Conservation (phyloP, 2,113 vertebrate genomes). For the Cercopithecus mona region DNA sequence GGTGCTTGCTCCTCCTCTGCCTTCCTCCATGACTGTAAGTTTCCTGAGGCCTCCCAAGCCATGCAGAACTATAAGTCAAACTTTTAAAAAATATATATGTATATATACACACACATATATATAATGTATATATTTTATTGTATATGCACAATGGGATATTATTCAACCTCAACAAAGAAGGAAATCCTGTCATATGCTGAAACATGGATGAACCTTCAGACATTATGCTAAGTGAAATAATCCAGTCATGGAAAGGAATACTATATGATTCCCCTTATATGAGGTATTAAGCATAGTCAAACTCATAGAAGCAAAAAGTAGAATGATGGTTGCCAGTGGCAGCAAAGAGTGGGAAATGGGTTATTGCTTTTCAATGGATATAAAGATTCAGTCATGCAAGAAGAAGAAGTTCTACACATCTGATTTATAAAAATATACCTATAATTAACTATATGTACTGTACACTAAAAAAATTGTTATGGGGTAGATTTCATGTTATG, state of each 20-base stretch:
- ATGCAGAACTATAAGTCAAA: no score
- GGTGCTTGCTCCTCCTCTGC: no score
- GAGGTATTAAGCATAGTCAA: no score
- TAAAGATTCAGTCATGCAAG: background rate
- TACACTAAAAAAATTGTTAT: background rate
- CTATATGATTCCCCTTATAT: background rate
- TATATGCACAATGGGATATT: background rate
- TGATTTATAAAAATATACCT: background rate
- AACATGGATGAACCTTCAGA: background rate
- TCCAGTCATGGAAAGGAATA: background rate
- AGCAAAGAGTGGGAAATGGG: background rate
- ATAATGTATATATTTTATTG: no score
- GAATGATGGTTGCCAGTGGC: background rate
- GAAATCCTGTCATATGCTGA: background rate
- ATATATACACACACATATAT: background rate
- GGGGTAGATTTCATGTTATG: background rate
- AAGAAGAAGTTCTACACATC: background rate
- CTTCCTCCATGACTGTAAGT: no score
- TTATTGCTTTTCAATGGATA: background rate
- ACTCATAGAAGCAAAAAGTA: background rate
- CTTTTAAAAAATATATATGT: rapidly evolving
- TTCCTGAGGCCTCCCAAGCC: no score
- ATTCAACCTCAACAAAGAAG: background rate
- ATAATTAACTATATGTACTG: background rate
- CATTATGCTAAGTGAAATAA: background rate